Evolutionary conservation across 2,888 invertebrate genomes (phyloP), one percentile per base, ranked within the genome.

Genomic region (Drosophila cracens): DNA sequence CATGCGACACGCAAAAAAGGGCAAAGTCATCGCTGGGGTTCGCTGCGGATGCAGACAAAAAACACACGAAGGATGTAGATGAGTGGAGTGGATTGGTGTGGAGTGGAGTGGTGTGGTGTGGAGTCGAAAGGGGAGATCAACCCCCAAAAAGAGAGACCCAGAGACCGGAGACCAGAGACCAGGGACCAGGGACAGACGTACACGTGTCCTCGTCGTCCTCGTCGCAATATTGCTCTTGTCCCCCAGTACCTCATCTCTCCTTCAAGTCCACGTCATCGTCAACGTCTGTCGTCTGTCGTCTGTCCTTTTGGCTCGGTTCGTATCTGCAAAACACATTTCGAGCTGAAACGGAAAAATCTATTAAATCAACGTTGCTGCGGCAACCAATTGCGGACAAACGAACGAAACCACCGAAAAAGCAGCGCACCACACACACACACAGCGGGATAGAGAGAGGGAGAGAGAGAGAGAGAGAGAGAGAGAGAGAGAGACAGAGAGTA

Each of bases 291-390:
- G 40, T 51, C 46, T 27, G 13, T 59, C 38, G 48, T 13, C 31
- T 52, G 46, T 46, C 43, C 33, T 34, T 46, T 27, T 65, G 53
- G 33, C 16, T 48, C 64, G 57, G 57, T 40, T 52, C 34, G 81
- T 90, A 90, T 88, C 87, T 90, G 90, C 88, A 87, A 90, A 87
- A 82, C 71, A 90, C 89, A 77, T 84, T 90, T 78, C 82, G 66
- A 87, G 84, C 76, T 74, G 76, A 85, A 90, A 89, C 90, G 92
- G 91, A 92, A 92, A 92, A 91, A 92, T 93, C 92, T 92, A 93
- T 93, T 92, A 92, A 93, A 92, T 92, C 93, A 93, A 91, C 92
- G 93, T 92, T 92, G 90, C 92, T 90, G 87, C 89, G 92, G 91
- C 89, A 91, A 92, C 92, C 92, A 89, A 92, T 91, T 90, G 93